These are phyloP conservation scores for Saimiri boliviensis DNA, from an alignment of 2,113 vertebrate genomes.

Conservation along the genomic window DNA sequence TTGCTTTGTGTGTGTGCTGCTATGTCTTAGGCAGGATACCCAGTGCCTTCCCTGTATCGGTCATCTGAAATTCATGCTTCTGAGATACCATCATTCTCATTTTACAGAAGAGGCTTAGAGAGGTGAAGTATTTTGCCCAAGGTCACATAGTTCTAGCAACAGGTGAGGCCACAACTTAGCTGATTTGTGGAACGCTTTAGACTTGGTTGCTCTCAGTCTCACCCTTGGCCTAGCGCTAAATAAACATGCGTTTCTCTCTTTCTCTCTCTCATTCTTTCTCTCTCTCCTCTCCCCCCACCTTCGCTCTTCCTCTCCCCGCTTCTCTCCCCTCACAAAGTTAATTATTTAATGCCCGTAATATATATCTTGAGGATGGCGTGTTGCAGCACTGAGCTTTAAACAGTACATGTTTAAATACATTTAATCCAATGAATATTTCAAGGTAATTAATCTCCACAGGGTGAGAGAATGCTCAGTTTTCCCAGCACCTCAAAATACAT, in stretches of 20 bases:
- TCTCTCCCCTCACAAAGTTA: slow-evolving; percentile 34
- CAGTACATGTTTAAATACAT: slow-evolving; percentile 66
- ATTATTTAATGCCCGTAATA: slow-evolving; percentile 70
- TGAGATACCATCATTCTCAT: not conserved
- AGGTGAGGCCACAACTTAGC: not conserved
- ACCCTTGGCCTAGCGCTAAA: not conserved
- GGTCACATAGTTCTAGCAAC: not conserved
- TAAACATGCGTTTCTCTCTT: not conserved
- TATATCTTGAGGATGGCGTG: slow-evolving; percentile 59
- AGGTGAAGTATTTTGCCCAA: not conserved
- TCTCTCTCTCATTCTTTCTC: not conserved
- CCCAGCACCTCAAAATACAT: slow-evolving; percentile 39
- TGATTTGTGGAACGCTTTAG: not conserved
- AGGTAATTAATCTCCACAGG: slow-evolving; percentile 74
- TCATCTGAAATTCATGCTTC: not conserved
- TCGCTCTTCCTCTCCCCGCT: not conserved
- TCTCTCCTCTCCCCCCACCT: not conserved
- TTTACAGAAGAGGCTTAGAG: not conserved
- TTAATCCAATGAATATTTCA: slow-evolving; percentile 74
- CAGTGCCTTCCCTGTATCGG: not conserved
- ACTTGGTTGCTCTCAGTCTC: not conserved
- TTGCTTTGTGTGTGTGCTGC: not conserved
- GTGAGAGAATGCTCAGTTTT: slow-evolving; percentile 54
- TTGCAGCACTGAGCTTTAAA: slow-evolving; percentile 70
- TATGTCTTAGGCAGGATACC: not conserved